A percentile compares a stretch with the other conserved stretches of the same genome.
phyloP scores from a whole-genome alignment of 2,888 invertebrate species.

The Chymomyza procnemis region DNA sequence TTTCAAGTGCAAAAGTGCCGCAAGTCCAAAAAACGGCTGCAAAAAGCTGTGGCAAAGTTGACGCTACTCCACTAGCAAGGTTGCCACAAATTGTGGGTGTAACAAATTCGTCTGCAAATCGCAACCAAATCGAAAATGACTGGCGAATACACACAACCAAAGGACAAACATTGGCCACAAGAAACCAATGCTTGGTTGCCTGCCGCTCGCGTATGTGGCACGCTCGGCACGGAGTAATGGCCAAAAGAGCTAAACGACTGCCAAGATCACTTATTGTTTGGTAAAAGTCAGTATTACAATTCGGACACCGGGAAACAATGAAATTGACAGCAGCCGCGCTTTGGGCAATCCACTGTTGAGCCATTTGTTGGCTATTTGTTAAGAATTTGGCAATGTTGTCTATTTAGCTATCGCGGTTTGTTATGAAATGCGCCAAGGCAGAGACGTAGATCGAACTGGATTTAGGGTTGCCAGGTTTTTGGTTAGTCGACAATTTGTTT shows the following conservation, averaged over 20 bases:
- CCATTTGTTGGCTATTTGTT: constrained; percentile 56
- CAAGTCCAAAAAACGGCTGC: constrained; percentile 52
- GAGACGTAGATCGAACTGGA: neutral
- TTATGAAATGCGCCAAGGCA: neutral
- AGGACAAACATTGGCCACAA: neutral
- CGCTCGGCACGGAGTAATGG: constrained; percentile 39
- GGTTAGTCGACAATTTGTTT: neutral
- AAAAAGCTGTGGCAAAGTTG: constrained; percentile 10
- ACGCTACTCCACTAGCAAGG: neutral
- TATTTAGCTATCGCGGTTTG: neutral
- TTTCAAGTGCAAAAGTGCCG: constrained; percentile 75
- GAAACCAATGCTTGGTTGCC: neutral
- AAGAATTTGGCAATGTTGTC: neutral
- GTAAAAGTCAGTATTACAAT: constrained; percentile 64
- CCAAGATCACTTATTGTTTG: constrained; percentile 48
- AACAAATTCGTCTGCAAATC: constrained; percentile 61
- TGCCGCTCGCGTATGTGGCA: constrained; percentile 52
- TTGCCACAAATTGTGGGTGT: constrained; percentile 56
- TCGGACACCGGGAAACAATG: constrained; percentile 78
- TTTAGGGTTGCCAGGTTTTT: constrained; percentile 10
- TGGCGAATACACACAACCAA: constrained; percentile 26
- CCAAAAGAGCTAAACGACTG: constrained; percentile 26
- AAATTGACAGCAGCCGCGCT: constrained; percentile 75
- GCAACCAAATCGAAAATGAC: constrained; percentile 47
- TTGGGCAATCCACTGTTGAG: constrained; percentile 64